Base-by-base conservation (phyloP, 1,140 invertebrate species). In the Drosophila kikkawai region DNA sequence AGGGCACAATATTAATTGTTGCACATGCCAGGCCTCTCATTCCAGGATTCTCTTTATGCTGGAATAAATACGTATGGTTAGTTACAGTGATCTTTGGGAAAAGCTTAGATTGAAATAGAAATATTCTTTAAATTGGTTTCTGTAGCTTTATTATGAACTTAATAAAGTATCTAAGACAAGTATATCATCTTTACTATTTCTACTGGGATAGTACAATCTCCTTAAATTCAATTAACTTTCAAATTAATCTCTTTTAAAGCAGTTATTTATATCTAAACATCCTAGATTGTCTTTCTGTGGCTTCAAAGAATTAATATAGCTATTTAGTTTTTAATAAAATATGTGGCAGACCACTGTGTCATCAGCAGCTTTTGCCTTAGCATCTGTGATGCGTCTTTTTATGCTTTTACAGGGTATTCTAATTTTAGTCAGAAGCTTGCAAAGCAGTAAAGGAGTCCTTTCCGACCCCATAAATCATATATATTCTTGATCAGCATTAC, bases 1-100 rank as follows among this genome's bases (percentile, higher is more conserved):
- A 60, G 67, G 75, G 57, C 55, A 17, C 44, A 34, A 61, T 78
- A 82, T 86, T 86, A 88, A 80, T 88, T 88, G 71, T 77, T 69
- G 71, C 84, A 83, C 70, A 70, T 76, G 64, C 32, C 66, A 70
- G 69, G 59, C 34, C 39, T 11, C 34, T 42, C 45, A 11, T 26
- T 11, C 48, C 17, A 11, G 34, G n/a, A 41, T 44, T 29, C 15
- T n/a, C 7, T 32, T 32, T 55, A 32, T 26, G 64, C 42, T 42
- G 50, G 7, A n/a, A 34, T 44, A 44, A 13, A 59, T 19, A 12
- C 12, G 8, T 15, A 11, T 1, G 22, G 22, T 22, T 29, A 19
- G 22, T 15, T 48, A 45, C 63, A 67, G 67, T 68, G 48, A 64
- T 34, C 2, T 26, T 7, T 17, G 26, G 47, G 0, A 50, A 29